Conservation (phyloP, 2,113 vertebrate genomes). For the Ifrita kowaldi region DNA sequence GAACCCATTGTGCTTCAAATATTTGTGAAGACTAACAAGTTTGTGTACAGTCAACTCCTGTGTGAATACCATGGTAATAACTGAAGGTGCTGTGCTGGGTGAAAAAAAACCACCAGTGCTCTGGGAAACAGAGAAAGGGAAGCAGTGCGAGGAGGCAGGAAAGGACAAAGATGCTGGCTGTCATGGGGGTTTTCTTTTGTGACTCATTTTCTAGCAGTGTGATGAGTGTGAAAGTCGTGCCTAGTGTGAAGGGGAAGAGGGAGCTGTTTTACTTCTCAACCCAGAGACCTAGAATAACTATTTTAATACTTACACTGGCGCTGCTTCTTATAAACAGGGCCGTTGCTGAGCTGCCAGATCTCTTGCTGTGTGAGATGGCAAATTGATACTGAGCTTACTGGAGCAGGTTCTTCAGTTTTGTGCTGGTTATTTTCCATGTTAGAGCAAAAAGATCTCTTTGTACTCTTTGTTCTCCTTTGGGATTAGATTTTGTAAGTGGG, state of each 20-base stretch:
- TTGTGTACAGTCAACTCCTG: neutral
- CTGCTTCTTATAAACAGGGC: neutral
- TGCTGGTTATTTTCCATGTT: conserved; percentile 15
- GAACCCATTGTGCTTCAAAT: neutral
- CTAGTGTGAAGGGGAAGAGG: neutral
- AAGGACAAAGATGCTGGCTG: neutral
- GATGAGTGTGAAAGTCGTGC: neutral
- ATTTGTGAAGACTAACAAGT: neutral
- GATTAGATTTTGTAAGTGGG: neutral
- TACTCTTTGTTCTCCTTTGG: neutral
- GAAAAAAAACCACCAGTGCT: neutral
- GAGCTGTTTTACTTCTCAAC: neutral
- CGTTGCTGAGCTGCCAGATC: neutral
- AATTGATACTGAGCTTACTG: neutral
- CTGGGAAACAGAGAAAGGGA: neutral
- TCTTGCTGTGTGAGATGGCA: conserved; percentile 17
- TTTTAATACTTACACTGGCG: neutral
- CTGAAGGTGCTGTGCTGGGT: neutral
- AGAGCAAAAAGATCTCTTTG: neutral
- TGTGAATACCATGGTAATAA: neutral
- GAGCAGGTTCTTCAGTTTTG: neutral
- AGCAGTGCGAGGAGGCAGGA: neutral
- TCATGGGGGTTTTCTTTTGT: neutral
- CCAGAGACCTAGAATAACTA: neutral
- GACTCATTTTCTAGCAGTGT: neutral